Conservation (phyloP, 2,797 vertebrate genomes). For the Onychomys torridus region DNA sequence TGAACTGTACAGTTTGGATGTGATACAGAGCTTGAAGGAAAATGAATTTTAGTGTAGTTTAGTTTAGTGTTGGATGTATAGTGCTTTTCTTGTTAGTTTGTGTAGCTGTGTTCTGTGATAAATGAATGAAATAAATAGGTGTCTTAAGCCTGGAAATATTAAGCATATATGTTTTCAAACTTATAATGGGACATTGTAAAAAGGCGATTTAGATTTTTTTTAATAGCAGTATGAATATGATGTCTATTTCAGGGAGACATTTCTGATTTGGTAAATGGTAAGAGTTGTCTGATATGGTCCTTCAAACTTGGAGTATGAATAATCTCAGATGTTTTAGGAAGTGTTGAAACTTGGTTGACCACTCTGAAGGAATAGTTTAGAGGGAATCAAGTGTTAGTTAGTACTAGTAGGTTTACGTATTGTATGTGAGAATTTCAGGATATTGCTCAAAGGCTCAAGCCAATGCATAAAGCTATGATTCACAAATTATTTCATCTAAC, state of each 20-base stretch:
- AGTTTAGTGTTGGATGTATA: background rate
- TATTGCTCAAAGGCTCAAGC: constrained; percentile 29
- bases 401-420: constrained; percentile 42
- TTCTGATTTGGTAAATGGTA: constrained; percentile 21
- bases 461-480: constrained; percentile 32
- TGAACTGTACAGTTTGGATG: background rate
- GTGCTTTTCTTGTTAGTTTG: constrained; percentile 46
- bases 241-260: background rate
- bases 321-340: background rate
- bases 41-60: constrained; percentile 24
- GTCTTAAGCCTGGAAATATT: background rate
- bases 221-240: background rate
- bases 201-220: background rate
- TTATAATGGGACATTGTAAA: background rate
- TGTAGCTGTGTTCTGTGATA: constrained; percentile 32
- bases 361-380: constrained; percentile 1
- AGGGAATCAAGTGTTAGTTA: constrained; percentile 48
- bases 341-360: background rate
- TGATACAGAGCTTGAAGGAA: constrained; percentile 16
- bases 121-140: background rate
- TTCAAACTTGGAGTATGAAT: background rate
- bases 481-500: constrained; percentile 49
- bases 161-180: background rate
- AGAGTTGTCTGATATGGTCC: constrained; percentile 21
- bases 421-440: constrained; percentile 43